These are phyloP conservation scores for Aspidiotus destructor DNA, from an alignment of 2,888 invertebrate species.

Conservation along the genomic window DNA sequence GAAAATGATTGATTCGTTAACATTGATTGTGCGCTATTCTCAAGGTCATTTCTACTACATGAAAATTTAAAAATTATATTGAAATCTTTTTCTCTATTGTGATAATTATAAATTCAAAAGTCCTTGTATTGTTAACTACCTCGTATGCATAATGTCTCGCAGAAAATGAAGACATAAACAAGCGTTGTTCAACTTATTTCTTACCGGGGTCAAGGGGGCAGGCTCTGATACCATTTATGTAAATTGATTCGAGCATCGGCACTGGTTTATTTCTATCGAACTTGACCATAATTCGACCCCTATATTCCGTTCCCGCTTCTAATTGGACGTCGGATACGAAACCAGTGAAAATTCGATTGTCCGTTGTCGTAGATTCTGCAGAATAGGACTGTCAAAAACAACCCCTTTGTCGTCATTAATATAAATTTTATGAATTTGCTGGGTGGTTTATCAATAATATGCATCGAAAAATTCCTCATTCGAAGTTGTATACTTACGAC, in stretches of 20 bases:
- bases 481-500: conserved; percentile 47
- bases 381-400: neutral
- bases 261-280: conserved; percentile 46
- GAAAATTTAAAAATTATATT: too few species aligned
- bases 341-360: conserved; percentile 52
- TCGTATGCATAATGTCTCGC: too few species aligned
- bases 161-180: too few species aligned
- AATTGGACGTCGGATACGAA: conserved; percentile 51
- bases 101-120: too few species aligned
- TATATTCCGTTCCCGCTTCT: conserved; percentile 49
- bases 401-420: neutral
- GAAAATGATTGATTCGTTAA: too few species aligned
- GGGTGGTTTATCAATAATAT: neutral
- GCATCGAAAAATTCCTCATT: neutral
- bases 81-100: too few species aligned
- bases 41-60: too few species aligned
- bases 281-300: conserved; percentile 53
- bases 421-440: neutral
- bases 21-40: too few species aligned
- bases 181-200: too few species aligned
- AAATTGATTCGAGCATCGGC: conserved; percentile 47
- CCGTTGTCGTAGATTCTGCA: conserved; percentile 41
- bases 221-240: conserved; percentile 52
- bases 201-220: conserved; percentile 36
- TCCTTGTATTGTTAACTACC: too few species aligned